phyloP scores from a whole-genome alignment of 23 tunicate species.

The Ciona savignyi region DNA sequence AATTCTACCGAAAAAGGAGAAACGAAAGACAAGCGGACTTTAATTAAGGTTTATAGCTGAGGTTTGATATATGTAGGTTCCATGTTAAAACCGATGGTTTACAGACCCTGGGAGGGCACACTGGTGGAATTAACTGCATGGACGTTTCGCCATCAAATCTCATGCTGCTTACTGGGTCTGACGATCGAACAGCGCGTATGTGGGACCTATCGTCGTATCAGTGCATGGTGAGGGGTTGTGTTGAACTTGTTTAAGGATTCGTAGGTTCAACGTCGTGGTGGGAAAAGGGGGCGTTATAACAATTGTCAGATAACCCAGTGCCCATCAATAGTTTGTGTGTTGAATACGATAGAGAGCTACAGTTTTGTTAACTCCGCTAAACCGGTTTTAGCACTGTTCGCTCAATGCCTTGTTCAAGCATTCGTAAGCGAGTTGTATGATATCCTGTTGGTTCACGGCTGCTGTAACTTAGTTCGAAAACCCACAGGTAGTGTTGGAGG shows the following conservation, averaged over 20 bases:
- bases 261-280: too few species aligned
- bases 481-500: slow-evolving; percentile 87
- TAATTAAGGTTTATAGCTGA: slow-evolving; percentile 23
- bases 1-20: slow-evolving; percentile 7
- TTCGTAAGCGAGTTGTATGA: too few species aligned
- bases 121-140: slow-evolving; percentile 94
- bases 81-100: neutral
- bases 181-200: slow-evolving; percentile 85
- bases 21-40: slow-evolving; percentile 17
- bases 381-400: too few species aligned
- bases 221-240: slow-evolving; percentile 75
- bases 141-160: slow-evolving; percentile 27
- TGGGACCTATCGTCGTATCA: slow-evolving; percentile 70
- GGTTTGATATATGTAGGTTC: neutral
- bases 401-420: too few species aligned
- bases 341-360: too few species aligned
- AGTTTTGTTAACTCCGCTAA: too few species aligned
- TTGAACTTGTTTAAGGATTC: too few species aligned
- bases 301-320: too few species aligned
- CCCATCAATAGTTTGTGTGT: too few species aligned
- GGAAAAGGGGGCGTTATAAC: too few species aligned
- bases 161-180: slow-evolving; percentile 70
- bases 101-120: slow-evolving; percentile 80
- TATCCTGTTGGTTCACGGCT: too few species aligned
- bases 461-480: too few species aligned